Evolutionary conservation across 2,888 invertebrate species (phyloP).

Genomic region (Hirtodrosophila alboralis): DNA sequence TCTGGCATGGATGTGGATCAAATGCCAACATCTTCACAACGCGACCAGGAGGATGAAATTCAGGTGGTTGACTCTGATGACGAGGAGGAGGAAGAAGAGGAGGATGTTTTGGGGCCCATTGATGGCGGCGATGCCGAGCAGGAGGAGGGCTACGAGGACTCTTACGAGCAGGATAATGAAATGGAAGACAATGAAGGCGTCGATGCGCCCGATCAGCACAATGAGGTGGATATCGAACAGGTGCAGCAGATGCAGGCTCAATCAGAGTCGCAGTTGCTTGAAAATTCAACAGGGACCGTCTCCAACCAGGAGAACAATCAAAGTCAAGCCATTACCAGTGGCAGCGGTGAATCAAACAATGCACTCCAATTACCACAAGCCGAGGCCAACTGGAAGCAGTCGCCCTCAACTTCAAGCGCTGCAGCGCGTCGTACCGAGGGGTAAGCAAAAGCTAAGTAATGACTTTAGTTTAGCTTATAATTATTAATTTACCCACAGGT

Average conservation of each 20-base stretch:
- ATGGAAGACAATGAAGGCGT: constrained; percentile 86
- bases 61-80: constrained; percentile 92
- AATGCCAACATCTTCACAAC: constrained; percentile 93
- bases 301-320: constrained; percentile 84
- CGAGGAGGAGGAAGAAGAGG: constrained; percentile 89
- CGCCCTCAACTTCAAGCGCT: constrained; percentile 73
- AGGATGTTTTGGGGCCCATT: constrained; percentile 82
- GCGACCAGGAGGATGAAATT: constrained; percentile 93
- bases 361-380: constrained; percentile 54
- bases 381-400: constrained; percentile 79
- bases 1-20: constrained; percentile 89
- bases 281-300: constrained; percentile 50
- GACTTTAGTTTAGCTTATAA: too few relatives aligned
- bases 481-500: not conserved
- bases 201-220: constrained; percentile 84
- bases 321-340: constrained; percentile 91
- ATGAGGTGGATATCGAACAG: constrained; percentile 88
- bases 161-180: constrained; percentile 85
- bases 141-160: constrained; percentile 86
- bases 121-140: constrained; percentile 85
- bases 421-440: constrained; percentile 79
- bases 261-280: constrained; percentile 56
- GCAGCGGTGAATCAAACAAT: constrained; percentile 88
- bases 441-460: constrained; percentile 43
- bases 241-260: constrained; percentile 85